Conservation (phyloP, 2,797 vertebrate genomes). For the Catamblyrhynchus diadema region DNA sequence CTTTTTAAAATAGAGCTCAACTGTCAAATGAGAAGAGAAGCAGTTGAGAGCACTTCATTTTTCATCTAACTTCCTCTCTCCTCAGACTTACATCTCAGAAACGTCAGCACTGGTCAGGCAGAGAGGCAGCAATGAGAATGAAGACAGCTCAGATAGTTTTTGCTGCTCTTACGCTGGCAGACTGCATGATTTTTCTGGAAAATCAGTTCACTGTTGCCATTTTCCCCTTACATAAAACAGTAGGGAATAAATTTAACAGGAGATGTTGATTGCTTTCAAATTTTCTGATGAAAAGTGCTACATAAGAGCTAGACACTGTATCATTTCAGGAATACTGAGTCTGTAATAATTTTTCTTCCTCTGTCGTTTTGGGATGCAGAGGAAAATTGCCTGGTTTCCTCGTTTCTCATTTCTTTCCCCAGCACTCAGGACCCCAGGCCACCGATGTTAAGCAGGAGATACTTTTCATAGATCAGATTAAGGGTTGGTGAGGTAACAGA, state of each 20-base stretch:
- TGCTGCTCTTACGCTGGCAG: not conserved
- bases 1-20: not conserved
- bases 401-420: not conserved
- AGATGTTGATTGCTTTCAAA: not conserved
- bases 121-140: not conserved
- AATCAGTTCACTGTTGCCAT: not conserved
- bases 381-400: conserved; percentile 4
- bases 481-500: not conserved
- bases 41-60: not conserved
- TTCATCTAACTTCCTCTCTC: not conserved
- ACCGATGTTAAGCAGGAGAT: not conserved
- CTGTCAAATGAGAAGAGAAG: not conserved
- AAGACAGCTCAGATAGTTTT: not conserved
- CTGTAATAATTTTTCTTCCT: not conserved
- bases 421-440: not conserved
- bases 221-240: not conserved
- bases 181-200: not conserved
- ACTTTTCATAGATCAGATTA: conserved; percentile 3
- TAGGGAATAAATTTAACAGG: not conserved
- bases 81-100: not conserved
- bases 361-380: not conserved
- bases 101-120: not conserved
- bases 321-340: not conserved
- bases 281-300: conserved; percentile 1
- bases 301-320: not conserved